These are phyloP conservation scores for Chrysomallon squamiferum DNA, from an alignment of 1,140 invertebrate genomes.

Conservation along the genomic window DNA sequence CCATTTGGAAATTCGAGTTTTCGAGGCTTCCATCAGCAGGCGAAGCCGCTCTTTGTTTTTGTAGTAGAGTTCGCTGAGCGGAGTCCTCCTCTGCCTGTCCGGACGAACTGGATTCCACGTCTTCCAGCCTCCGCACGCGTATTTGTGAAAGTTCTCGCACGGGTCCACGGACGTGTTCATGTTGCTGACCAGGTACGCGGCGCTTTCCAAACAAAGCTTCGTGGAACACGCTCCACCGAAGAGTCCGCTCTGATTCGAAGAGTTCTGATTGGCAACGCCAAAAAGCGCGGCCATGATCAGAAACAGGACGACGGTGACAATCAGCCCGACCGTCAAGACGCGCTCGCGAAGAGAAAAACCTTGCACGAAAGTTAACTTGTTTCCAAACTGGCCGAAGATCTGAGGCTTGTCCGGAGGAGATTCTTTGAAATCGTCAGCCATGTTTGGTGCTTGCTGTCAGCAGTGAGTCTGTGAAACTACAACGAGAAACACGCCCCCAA, in stretches of 20 bases:
- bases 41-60: constrained; percentile 45
- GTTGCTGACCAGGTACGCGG: constrained; percentile 32
- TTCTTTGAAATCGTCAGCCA: not conserved
- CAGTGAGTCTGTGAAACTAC: not conserved
- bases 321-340: not conserved
- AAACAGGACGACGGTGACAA: not conserved
- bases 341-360: not conserved
- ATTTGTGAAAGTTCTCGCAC: constrained; percentile 69
- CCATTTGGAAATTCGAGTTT: constrained; percentile 26
- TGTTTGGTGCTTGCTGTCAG: not conserved
- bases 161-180: constrained; percentile 67
- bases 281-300: not conserved
- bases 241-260: not conserved
- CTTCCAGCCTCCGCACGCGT: constrained; percentile 65
- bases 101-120: constrained; percentile 27
- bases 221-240: constrained; percentile 7
- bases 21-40: constrained; percentile 35
- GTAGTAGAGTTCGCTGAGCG: constrained; percentile 41
- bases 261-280: not conserved
- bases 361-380: not conserved
- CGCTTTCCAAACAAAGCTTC: constrained; percentile 39
- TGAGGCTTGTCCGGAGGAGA: not conserved
- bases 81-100: constrained; percentile 23
- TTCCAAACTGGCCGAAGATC: not conserved
- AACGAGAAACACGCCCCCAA: not conserved